phyloP scores from a whole-genome alignment of 1,140 invertebrate species.

The Elymnias hypermnestra region DNA sequence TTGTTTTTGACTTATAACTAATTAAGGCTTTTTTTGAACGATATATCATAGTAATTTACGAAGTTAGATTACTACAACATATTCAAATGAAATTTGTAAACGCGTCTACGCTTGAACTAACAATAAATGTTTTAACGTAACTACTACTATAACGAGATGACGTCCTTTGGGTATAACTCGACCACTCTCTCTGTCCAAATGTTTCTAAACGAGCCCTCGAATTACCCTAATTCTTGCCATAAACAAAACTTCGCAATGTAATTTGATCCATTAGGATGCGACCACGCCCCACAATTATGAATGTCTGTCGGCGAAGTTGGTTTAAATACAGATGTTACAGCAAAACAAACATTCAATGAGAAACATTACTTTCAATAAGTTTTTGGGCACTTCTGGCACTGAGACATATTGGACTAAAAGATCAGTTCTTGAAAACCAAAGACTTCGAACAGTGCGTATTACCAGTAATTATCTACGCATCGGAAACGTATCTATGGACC shows the following conservation, averaged over 20 bases:
- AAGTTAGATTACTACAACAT: too few species aligned
- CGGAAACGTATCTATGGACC: too few species aligned
- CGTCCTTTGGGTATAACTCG: constrained; percentile 6
- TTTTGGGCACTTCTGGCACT: too few species aligned
- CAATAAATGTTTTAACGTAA: background rate
- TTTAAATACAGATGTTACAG: background rate
- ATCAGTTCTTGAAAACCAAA: too few species aligned
- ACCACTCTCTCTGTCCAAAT: constrained; percentile 11
- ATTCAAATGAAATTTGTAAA: too few species aligned
- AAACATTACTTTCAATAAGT: background rate
- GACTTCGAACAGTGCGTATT: too few species aligned
- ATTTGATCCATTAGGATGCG: constrained; percentile 9
- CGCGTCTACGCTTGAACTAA: too few species aligned
- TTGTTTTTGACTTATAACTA: too few species aligned
- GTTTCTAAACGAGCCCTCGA: constrained; percentile 7
- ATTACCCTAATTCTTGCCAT: constrained; percentile 13
- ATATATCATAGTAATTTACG: too few species aligned
- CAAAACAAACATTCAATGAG: background rate
- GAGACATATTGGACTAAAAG: too few species aligned
- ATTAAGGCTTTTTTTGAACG: too few species aligned
- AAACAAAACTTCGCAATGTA: constrained; percentile 17
- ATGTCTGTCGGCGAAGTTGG: background rate
- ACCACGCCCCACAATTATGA: background rate
- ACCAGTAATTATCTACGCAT: too few species aligned
- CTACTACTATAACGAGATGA: constrained; percentile 1